Percentiles rank a stretch among this genome's conserved stretches.
Conservation (phyloP, 2,888 invertebrate species). For the Eilema caniola region DNA sequence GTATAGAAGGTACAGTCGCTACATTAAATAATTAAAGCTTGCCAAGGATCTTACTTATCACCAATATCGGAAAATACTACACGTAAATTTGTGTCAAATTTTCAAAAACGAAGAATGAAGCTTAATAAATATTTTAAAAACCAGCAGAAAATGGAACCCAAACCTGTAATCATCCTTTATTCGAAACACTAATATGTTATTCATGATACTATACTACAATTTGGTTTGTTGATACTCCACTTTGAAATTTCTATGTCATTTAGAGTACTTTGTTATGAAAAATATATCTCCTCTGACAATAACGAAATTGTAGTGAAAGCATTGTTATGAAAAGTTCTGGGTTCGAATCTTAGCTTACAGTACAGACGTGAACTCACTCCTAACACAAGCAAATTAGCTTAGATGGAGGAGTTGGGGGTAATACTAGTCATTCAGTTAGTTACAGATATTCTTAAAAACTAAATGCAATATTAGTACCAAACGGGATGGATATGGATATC, state of each 20-base stretch:
- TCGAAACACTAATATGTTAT: background rate
- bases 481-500: no score
- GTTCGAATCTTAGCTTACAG: no score
- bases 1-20: background rate
- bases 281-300: background rate
- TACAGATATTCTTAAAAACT: no score
- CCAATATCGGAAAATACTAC: background rate
- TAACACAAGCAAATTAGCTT: no score
- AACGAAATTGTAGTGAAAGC: no score
- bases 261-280: background rate
- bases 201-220: background rate
- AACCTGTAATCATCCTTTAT: background rate
- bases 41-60: background rate
- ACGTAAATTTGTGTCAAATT: background rate
- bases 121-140: background rate
- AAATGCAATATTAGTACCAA: no score
- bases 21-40: background rate
- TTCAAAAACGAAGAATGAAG: background rate
- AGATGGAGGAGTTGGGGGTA: no score
- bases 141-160: background rate
- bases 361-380: no score
- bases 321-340: no score
- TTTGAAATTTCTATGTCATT: background rate
- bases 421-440: no score
- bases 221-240: background rate